These are phyloP conservation scores for Parthenolecanium corni DNA, from an alignment of 2,888 invertebrate genomes.

Conservation along the genomic window DNA sequence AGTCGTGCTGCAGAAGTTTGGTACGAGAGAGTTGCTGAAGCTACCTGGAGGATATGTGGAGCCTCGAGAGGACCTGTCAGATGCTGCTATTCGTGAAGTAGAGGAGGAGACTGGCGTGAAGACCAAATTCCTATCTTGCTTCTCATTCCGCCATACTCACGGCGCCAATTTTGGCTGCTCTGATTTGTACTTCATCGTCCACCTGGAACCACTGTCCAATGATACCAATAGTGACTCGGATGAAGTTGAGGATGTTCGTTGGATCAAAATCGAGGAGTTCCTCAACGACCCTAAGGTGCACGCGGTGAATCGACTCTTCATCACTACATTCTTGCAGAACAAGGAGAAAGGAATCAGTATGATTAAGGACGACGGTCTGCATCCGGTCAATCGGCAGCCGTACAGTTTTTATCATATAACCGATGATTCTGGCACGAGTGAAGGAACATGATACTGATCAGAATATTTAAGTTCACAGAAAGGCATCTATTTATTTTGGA, in stretches of 20 bases:
- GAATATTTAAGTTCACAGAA: too few species aligned
- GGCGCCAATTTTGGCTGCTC: slow-evolving; percentile 66
- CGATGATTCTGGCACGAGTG: too few species aligned
- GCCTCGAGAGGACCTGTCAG: slow-evolving; percentile 59
- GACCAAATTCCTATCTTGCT: slow-evolving; percentile 60
- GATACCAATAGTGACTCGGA: slow-evolving; percentile 56
- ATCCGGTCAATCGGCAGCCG: slow-evolving; percentile 9
- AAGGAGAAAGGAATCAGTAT: background rate
- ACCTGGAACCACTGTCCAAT: slow-evolving; percentile 47
- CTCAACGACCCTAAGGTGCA: slow-evolving; percentile 58
- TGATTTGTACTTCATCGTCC: slow-evolving; percentile 72
- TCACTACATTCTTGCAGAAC: slow-evolving; percentile 52
- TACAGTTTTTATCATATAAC: slow-evolving; percentile 6
- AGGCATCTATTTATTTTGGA: too few species aligned
- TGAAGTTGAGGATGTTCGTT: slow-evolving; percentile 65
- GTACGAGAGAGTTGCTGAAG: slow-evolving; percentile 58
- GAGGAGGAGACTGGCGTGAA: slow-evolving; percentile 79
- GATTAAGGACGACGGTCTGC: slow-evolving; percentile 5
- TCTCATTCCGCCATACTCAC: slow-evolving; percentile 68
- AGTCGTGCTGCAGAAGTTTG: slow-evolving; percentile 64
- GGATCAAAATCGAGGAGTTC: slow-evolving; percentile 72
- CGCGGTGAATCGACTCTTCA: slow-evolving; percentile 56
- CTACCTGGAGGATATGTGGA: slow-evolving; percentile 86
- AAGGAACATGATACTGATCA: too few species aligned
- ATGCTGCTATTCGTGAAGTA: slow-evolving; percentile 75